Evolutionary conservation across 2,797 vertebrate genomes (phyloP).

Genomic region (Vireo griseus): DNA sequence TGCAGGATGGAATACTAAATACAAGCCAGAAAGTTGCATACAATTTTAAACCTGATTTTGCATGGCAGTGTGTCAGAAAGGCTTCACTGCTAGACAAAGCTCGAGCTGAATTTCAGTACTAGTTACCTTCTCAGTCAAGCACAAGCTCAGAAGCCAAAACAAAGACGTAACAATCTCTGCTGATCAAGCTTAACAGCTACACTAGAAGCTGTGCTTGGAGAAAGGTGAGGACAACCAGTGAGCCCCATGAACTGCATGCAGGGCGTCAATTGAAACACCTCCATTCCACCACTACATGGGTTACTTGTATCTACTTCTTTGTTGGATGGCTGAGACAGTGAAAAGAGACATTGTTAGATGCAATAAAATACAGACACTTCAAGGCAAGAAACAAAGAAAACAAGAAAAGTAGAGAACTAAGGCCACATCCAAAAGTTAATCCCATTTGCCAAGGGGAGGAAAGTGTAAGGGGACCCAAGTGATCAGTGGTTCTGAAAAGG

Average conservation of each 20-base stretch:
- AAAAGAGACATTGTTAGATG: not conserved
- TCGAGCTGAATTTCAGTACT: not conserved
- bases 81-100: not conserved
- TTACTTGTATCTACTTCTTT: not conserved
- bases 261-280: not conserved
- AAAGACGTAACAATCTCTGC: not conserved
- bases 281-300: not conserved
- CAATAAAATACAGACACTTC: not conserved
- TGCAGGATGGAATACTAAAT: not conserved
- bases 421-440: not conserved
- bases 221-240: not conserved
- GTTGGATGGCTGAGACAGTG: not conserved
- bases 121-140: not conserved
- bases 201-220: not conserved
- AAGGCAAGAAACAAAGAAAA: not conserved
- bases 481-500: not conserved
- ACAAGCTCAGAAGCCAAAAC: not conserved
- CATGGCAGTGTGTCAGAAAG: not conserved
- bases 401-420: not conserved
- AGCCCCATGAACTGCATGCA: rapidly evolving
- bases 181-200: not conserved
- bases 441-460: not conserved
- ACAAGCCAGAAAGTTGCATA: not conserved
- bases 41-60: not conserved
- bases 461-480: not conserved